Base-by-base conservation (phyloP, 2,113 vertebrate species). In the Gobiocypris rarus region DNA sequence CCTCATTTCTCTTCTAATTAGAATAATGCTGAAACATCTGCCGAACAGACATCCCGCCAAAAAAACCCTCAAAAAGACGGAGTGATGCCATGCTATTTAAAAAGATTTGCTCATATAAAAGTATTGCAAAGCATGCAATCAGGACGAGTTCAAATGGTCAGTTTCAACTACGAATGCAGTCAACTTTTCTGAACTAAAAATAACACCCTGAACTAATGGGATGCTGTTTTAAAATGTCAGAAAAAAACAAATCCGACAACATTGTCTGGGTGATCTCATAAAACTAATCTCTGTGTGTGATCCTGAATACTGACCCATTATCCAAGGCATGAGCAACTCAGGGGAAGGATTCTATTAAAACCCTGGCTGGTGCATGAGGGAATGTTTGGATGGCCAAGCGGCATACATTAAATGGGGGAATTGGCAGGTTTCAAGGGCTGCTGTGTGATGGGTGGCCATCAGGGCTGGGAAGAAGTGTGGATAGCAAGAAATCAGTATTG, bases 1-100 rank as follows among this genome's bases (percentile, higher is more conserved):
- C 58, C 28, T 83, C 0, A 81, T 9, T 58, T 17, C 38, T 71
- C 28, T 22, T 34, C n/a, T 14, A 76, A 77, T 80, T 71, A 65
- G 77, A 82, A 43, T 43, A 84, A 77, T 77, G 56, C 10, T 4
- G 15, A n/a, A 61, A 80, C 73, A 82, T 77, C 78, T 77, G 75
- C 54, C 7, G 7, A 83, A n/a, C n/a, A 65, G 45, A 34, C 15
- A 43, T 79, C 61, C 70, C 52, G 59, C 61, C 41, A 43, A n/a
- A n/a, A n/a, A n/a, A 59, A 61, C 31, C 5, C 1, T 9, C n/a
- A 59, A 24, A 3, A n/a, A 77, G 34, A 38, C 6, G 4, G 34
- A 28, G 81, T 61, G 38, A 45, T 6, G 9, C 15, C 74, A 31
- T 81, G 31, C 19, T 15, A 15, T 65, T 65, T 31, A 65, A 65